Percentiles rank a stretch among this genome's conserved stretches.
phyloP scores from a whole-genome alignment of 1,140 invertebrate species.

The Bombus polaris region DNA sequence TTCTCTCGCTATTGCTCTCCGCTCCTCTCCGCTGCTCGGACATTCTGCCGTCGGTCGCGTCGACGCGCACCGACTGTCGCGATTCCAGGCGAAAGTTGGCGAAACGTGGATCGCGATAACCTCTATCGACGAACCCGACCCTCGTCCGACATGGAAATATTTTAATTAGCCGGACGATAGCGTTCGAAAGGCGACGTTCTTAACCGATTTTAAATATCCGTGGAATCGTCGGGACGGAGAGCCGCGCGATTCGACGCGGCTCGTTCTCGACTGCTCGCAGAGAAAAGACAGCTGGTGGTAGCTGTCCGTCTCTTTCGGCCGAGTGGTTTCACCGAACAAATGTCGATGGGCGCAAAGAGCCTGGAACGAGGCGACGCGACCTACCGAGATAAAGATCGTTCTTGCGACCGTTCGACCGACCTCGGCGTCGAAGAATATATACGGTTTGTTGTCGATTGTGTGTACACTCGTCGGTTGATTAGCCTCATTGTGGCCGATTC shows the following conservation, averaged over 20 bases:
- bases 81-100: neutral
- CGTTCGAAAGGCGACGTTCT: neutral
- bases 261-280: neutral
- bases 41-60: no score
- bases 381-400: constrained; percentile 68
- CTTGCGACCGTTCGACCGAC: constrained; percentile 10
- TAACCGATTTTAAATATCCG: constrained; percentile 29
- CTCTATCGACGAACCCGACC: neutral
- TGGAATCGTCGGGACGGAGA: constrained; percentile 40
- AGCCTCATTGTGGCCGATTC: constrained; percentile 77
- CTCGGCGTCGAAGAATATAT: constrained; percentile 43
- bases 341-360: neutral
- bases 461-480: constrained; percentile 78
- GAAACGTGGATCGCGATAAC: constrained; percentile 11
- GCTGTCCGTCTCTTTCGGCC: constrained; percentile 11
- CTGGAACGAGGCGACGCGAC: neutral
- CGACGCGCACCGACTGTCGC: no score
- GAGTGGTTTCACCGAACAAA: neutral
- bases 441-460: constrained; percentile 78
- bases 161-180: neutral
- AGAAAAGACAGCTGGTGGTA: constrained; percentile 31
- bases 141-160: neutral
- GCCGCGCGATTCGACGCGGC: constrained; percentile 50
- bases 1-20: no score
- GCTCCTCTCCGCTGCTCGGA: no score